Conservation (phyloP, 2,888 invertebrate genomes). For the Lypha dubia region DNA sequence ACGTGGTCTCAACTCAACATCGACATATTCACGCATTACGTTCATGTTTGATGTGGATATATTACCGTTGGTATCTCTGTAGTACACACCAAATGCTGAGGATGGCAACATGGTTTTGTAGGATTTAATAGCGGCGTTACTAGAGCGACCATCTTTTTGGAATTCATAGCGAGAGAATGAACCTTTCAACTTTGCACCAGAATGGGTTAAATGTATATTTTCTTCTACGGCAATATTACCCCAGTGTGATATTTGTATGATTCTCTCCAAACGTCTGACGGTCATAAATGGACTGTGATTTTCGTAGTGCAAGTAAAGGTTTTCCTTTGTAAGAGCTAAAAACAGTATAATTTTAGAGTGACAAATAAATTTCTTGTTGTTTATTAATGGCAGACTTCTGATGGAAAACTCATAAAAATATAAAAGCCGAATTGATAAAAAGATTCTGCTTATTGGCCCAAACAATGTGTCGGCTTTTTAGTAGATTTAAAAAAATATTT, state of each 20-base stretch:
- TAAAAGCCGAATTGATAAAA: no score
- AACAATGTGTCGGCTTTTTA: neutral
- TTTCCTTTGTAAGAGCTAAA: conserved; percentile 85
- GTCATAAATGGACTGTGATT: conserved; percentile 98
- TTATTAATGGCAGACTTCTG: no score
- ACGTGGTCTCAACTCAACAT: conserved; percentile 96
- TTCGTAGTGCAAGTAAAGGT: conserved; percentile 94
- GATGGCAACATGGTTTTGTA: conserved; percentile 94
- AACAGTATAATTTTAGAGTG: no score
- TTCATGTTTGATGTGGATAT: conserved; percentile 98
- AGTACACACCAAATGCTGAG: conserved; percentile 97
- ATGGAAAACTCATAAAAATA: no score
- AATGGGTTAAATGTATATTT: conserved; percentile 94
- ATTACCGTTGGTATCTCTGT: conserved; percentile 98
- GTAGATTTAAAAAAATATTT: no score
- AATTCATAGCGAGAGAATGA: conserved; percentile 99
- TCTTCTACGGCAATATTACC: conserved; percentile 99
- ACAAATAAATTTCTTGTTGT: no score
- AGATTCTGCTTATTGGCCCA: no score
- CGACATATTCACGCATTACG: conserved; percentile 94
- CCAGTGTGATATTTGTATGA: conserved; percentile 99
- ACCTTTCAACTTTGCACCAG: conserved; percentile 96
- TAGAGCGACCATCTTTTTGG: conserved; percentile 95
- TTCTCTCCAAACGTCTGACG: conserved; percentile 92
- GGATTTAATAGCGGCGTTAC: conserved; percentile 94